Conservation (phyloP, 2,888 invertebrate genomes). For the Drosophila prolongata region DNA sequence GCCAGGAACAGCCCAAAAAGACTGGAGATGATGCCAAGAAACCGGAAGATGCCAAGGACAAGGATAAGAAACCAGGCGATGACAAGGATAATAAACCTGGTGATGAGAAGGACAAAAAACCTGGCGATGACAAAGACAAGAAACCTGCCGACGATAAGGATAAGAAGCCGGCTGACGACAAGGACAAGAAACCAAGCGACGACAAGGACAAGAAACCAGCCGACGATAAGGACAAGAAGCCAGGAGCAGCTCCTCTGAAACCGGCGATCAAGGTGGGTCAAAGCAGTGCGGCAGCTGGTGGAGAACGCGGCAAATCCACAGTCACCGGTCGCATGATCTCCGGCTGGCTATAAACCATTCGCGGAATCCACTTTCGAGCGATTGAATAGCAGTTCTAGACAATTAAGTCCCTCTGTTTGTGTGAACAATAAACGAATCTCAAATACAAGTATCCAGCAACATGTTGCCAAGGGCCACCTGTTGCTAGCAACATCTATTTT, state of each 20-base stretch:
- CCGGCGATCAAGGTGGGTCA: constrained; percentile 83
- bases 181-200: constrained; percentile 55
- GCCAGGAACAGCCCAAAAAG: constrained; percentile 38
- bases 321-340: constrained; percentile 90
- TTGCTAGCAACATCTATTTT: constrained; percentile 48
- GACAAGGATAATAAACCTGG: constrained; percentile 49
- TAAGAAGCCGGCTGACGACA: constrained; percentile 45
- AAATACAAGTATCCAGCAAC: constrained; percentile 16
- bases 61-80: constrained; percentile 56
- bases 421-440: constrained; percentile 53
- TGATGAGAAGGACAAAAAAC: constrained; percentile 50
- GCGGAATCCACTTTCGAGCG: background rate
- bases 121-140: constrained; percentile 42
- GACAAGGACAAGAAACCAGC: constrained; percentile 58
- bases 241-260: constrained; percentile 70
- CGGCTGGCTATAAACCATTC: constrained; percentile 88
- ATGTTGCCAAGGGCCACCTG: constrained; percentile 45
- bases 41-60: constrained; percentile 17
- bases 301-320: constrained; percentile 89
- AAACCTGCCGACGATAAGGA: constrained; percentile 58
- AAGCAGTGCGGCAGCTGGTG: constrained; percentile 84
- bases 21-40: constrained; percentile 52
- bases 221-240: constrained; percentile 58
- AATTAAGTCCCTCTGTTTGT: constrained; percentile 39
- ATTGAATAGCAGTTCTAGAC: constrained; percentile 2